A percentile compares a stretch with the other conserved stretches of the same genome.
Evolutionary conservation across 2,888 invertebrate genomes (phyloP).

Genomic region (Lasioglossum morio): DNA sequence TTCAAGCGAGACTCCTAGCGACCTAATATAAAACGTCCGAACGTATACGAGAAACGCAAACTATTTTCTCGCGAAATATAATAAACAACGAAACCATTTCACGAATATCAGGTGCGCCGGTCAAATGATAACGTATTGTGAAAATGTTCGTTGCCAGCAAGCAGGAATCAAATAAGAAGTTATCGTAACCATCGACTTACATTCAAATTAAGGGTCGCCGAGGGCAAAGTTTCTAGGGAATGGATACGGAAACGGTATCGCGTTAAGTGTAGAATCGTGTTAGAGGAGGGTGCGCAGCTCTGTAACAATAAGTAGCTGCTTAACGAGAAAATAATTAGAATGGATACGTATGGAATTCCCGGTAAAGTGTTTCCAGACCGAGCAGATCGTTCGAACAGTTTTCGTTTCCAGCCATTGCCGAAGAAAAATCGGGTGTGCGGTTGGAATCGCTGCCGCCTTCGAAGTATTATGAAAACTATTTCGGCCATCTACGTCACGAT

Average conservation of each 20-base stretch:
- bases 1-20: no score
- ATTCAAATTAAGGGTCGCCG: neutral
- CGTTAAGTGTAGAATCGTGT: slow-evolving; percentile 1
- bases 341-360: slow-evolving; percentile 13
- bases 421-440: neutral
- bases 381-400: neutral
- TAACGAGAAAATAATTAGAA: slow-evolving; percentile 30
- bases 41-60: neutral
- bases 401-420: neutral
- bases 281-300: neutral
- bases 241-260: neutral
- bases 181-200: neutral
- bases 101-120: neutral
- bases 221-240: neutral
- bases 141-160: neutral
- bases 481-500: neutral
- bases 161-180: neutral
- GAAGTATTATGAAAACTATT: neutral
- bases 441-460: neutral
- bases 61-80: neutral
- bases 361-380: neutral
- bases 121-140: neutral
- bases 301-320: neutral
- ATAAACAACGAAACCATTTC: neutral
- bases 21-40: neutral